phyloP scores from a whole-genome alignment of 2,888 invertebrate species.

The Amorpha juglandis region DNA sequence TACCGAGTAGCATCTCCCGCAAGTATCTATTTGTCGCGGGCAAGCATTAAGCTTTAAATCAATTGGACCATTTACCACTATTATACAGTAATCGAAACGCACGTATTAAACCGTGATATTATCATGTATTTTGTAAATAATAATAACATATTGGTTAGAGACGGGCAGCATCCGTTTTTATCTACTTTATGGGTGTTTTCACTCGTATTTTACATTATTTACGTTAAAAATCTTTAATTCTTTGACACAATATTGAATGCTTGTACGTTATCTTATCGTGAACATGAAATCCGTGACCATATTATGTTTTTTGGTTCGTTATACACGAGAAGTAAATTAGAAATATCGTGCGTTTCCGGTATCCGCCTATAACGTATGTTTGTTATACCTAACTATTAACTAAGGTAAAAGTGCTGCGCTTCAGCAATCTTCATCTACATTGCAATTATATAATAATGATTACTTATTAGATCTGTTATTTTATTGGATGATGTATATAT shows the following conservation, averaged over 20 bases:
- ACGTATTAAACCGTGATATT: constrained; percentile 40
- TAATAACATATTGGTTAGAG: constrained; percentile 14
- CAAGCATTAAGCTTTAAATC: constrained; percentile 43
- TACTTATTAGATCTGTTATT: too few relatives aligned
- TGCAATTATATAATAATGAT: too few relatives aligned
- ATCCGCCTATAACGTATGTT: neutral
- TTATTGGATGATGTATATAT: too few relatives aligned
- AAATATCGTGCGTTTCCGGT: neutral
- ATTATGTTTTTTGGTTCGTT: neutral
- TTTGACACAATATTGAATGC: neutral
- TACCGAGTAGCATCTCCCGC: constrained; percentile 38
- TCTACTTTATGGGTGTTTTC: constrained; percentile 21
- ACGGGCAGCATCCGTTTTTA: constrained; percentile 6
- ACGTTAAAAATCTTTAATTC: constrained; percentile 4
- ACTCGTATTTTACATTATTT: constrained; percentile 14
- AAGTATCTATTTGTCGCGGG: constrained; percentile 39
- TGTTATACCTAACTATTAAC: too few relatives aligned
- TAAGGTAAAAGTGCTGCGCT: too few relatives aligned
- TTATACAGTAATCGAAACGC: constrained; percentile 41
- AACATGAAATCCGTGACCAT: neutral
- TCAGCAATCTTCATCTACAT: too few relatives aligned
- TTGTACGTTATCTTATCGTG: constrained; percentile 2
- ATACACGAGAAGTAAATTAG: constrained; percentile 2
- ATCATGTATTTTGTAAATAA: constrained; percentile 30
- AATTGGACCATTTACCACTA: constrained; percentile 48